A percentile compares a stretch with the other conserved stretches of the same genome.
Evolutionary conservation across 2,113 vertebrate species (phyloP).

Genomic region (Callithrix jacchus): DNA sequence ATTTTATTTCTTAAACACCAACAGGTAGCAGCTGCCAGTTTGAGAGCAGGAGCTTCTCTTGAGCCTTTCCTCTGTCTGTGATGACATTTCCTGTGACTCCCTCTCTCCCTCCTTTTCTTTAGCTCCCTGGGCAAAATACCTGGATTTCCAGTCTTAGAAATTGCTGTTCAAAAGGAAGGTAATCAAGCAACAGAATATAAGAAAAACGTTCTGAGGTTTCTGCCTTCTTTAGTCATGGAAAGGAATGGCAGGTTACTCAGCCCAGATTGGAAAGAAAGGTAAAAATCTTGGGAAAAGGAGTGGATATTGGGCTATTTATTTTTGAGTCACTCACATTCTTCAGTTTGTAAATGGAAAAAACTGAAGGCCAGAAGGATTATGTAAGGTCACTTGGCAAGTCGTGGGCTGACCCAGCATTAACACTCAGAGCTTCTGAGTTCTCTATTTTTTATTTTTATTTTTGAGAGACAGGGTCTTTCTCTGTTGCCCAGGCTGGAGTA

Average conservation of each 20-base stretch:
- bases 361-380: constrained; percentile 47
- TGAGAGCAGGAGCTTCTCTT: not conserved
- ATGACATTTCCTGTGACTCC: not conserved
- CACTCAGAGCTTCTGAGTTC: not conserved
- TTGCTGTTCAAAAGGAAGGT: constrained; percentile 7
- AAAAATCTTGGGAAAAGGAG: not conserved
- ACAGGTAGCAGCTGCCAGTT: not conserved
- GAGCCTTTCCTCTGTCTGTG: not conserved
- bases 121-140: not conserved
- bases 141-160: constrained; percentile 33
- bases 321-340: constrained; percentile 50
- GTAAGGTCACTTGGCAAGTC: constrained; percentile 63
- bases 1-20: not conserved
- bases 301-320: constrained; percentile 24
- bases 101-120: not conserved
- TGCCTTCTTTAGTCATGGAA: not conserved
- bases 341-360: constrained; percentile 62
- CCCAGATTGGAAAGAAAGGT: constrained; percentile 46
- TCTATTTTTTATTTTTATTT: not conserved
- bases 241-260: constrained; percentile 2
- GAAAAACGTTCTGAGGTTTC: not conserved
- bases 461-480: too few relatives aligned
- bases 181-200: constrained; percentile 34
- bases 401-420: constrained; percentile 14
- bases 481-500: too few relatives aligned